phyloP scores from a whole-genome alignment of 2,797 vertebrate genomes.

The Clarias laeviceps region DNA sequence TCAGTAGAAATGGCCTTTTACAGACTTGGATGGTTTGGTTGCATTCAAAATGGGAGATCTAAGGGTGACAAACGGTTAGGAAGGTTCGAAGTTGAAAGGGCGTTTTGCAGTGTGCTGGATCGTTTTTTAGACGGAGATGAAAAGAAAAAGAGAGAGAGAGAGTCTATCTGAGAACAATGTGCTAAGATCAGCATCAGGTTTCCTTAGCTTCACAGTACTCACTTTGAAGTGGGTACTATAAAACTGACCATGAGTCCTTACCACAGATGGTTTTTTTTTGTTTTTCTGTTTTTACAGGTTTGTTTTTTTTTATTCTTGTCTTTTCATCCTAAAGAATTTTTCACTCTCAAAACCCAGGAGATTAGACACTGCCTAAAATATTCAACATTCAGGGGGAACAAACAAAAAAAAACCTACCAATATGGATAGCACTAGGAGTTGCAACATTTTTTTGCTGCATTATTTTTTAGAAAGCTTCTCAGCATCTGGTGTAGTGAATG shows the following conservation, averaged over 20 bases:
- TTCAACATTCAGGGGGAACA: neutral
- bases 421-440: neutral
- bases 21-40: neutral
- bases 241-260: constrained; percentile 25
- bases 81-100: constrained; percentile 12
- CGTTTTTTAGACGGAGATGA: constrained; percentile 23
- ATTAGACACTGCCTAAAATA: neutral
- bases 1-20: constrained; percentile 23
- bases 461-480: neutral
- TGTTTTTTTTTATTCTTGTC: neutral
- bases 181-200: constrained; percentile 41
- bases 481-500: neutral
- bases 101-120: constrained; percentile 13
- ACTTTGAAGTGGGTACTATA: constrained; percentile 31
- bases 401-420: too few species aligned
- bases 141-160: constrained; percentile 26
- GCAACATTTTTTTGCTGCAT: neutral
- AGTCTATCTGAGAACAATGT: constrained; percentile 32
- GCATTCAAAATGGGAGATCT: constrained; percentile 1
- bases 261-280: neutral
- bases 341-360: neutral
- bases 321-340: constrained; percentile 4
- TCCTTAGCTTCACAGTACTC: constrained; percentile 16
- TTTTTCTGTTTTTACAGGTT: neutral
- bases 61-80: constrained; percentile 24